Evolutionary conservation across 2,113 vertebrate species (phyloP), one percentile per base, ranked within the genome.

Genomic region (Cichladusa arquata): DNA sequence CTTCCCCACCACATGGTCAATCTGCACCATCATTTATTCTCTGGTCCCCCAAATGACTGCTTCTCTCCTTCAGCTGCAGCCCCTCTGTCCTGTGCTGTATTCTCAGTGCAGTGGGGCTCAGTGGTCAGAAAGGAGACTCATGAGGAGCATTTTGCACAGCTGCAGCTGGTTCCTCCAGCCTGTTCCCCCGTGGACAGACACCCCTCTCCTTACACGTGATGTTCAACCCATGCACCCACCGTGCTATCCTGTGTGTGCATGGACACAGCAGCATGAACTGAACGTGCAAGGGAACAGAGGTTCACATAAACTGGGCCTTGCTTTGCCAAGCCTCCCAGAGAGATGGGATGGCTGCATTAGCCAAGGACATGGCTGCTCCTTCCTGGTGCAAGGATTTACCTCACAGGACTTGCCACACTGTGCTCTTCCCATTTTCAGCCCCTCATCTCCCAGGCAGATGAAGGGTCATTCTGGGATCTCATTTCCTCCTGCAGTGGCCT

Each of bases 191-290:
- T 4, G 12, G 73, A 36, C 29, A 86, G 87, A 28, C 19, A 45
- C 19, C 6, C 10, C 14, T 13, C 17, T 79, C 36, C 81, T 92
- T 26, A 29, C 84, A 34, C 0, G 0, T 6, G 1, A 2, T 23
- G n/a, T 45, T 53, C 66, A 48, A 60, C 58, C 26, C 45, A 2
- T 57, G 16, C 0, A 1, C 17, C 19, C 18, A 3, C 19, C 0
- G 0, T 33, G 33, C 45, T 77, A 50, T 29, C 36, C 64, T 48
- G 0, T 6, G 0, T 6, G 19, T 78, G 44, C 26, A 28, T 0
- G 1, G 26, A 44, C 19, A 58, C 0, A 0, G 24, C 33, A 40
- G 42, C 0, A 0, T 58, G 65, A 58, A 56, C 13, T 0, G 1
- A 85, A 17, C 0, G 0, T 67, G 62, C 28, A 15, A 53, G 22